Evolutionary conservation across 2,888 invertebrate genomes (phyloP), one percentile per base, ranked within the genome.

Genomic region (Cloeon dipterum): DNA sequence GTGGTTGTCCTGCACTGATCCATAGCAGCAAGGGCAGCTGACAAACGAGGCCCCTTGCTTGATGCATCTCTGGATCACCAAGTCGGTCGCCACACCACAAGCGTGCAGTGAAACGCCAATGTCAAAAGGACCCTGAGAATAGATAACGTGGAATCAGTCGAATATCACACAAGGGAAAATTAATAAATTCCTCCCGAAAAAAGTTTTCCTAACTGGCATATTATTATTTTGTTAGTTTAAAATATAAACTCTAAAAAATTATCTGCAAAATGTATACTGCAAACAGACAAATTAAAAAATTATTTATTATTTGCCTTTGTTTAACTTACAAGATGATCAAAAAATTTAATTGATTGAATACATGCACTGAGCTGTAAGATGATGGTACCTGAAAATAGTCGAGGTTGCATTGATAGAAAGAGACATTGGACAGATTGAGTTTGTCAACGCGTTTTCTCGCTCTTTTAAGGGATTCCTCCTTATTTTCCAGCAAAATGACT

Each of bases 21-120:
- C 93, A 57, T 93, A 93, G 52, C 93, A 93, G 53, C 94, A 94
- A 0, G 93, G 93, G 49, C 86, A 88, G 37, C 83, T 66, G 1
- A 89, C 76, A 61, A 93, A 89, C 43, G 74, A 68, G 0, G 91
- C 89, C 39, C 64, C 63, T 11, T 65, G 68, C 34, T 66, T 59
- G 11, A 81, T 64, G 53, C 93, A 93, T 50, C 77, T 76, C 46
- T 78, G 70, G 35, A 93, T 62, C 1, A 93, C 89, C 41, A 93
- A 66, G 57, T 94, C 94, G 2, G 86, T 89, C 2, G 91, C 91
- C 10, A 85, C 77, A 1, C 93, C 93, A 58, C 93, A 94, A 3
- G 91, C 93, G 58, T 93, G 93, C 21, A 94, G 59, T 3, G 82
- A 81, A 23, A 81, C 70, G 0, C 93, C 93, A 41, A 94, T 68